phyloP scores from a whole-genome alignment of 2,113 vertebrate species.

The Calidris pygmaea region DNA sequence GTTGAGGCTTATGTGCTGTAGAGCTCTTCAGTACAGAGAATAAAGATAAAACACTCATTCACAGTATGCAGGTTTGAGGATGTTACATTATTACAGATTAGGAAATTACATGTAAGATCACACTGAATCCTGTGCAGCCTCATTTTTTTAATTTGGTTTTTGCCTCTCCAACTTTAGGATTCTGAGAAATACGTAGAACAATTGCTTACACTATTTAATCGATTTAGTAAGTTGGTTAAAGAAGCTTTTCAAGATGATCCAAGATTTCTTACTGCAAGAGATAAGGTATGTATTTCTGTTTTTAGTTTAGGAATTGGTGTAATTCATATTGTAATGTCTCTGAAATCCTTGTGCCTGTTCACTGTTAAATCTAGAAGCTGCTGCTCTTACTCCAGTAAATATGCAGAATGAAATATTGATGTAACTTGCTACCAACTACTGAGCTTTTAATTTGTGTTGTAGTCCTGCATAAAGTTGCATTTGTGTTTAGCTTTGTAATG shows the following conservation, averaged over 20 bases:
- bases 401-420: not conserved
- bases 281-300: constrained; percentile 83
- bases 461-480: not conserved
- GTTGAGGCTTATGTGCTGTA: not conserved
- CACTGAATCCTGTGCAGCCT: not conserved
- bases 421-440: not conserved
- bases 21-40: not conserved
- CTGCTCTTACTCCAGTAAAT: not conserved
- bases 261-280: constrained; percentile 95
- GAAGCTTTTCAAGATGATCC: constrained; percentile 99
- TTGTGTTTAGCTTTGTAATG: not conserved
- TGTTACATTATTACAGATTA: not conserved
- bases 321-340: not conserved
- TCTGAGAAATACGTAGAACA: constrained; percentile 99
- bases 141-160: not conserved
- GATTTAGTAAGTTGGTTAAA: constrained; percentile 98
- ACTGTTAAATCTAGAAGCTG: not conserved
- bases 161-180: constrained; percentile 78
- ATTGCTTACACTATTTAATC: constrained; percentile 95
- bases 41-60: not conserved
- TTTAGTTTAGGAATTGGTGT: not conserved
- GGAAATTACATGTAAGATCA: not conserved
- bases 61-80: not conserved
- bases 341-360: not conserved
- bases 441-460: not conserved